Evolutionary conservation across 2,888 invertebrate genomes (phyloP).

Genomic region (Deroplatys truncata): DNA sequence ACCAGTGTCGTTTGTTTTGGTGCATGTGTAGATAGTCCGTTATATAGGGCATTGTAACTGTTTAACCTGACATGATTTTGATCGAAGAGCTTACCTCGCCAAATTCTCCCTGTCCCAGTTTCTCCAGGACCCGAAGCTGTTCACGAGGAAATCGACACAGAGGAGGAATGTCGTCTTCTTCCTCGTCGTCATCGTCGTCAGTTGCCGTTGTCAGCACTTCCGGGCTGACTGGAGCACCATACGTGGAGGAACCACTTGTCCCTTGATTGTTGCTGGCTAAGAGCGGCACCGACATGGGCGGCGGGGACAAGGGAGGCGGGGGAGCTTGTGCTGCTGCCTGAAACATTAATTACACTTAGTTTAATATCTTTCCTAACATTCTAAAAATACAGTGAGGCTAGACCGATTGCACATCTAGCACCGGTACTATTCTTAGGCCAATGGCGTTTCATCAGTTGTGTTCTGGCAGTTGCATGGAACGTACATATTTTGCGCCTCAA

Average conservation of each 20-base stretch:
- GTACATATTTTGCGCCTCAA: too few relatives aligned
- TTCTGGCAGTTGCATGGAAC: too few relatives aligned
- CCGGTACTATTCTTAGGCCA: too few relatives aligned
- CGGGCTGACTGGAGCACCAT: conserved; percentile 1
- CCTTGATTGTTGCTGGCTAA: conserved; percentile 10
- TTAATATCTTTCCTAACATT: background rate
- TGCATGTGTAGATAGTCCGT: too few relatives aligned
- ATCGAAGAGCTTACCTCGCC: conserved; percentile 44
- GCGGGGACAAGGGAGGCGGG: conserved; percentile 29
- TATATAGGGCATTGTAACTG: too few relatives aligned
- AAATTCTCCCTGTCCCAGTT: conserved; percentile 51
- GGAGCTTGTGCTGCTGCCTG: conserved; percentile 31
- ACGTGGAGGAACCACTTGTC: conserved; percentile 2
- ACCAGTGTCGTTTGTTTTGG: too few relatives aligned
- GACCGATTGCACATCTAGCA: too few relatives aligned
- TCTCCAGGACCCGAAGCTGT: conserved; percentile 48
- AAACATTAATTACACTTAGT: background rate
- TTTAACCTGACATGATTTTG: too few relatives aligned
- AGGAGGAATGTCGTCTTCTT: conserved; percentile 29
- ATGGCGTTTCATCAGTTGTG: too few relatives aligned
- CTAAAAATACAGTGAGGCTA: background rate
- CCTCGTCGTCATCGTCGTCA: conserved; percentile 32
- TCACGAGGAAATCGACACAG: conserved; percentile 47
- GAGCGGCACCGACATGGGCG: conserved; percentile 31
- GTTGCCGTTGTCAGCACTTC: conserved; percentile 14